These are phyloP conservation scores for Calliphora vicina DNA, from an alignment of 1,140 invertebrate species.

Conservation along the genomic window DNA sequence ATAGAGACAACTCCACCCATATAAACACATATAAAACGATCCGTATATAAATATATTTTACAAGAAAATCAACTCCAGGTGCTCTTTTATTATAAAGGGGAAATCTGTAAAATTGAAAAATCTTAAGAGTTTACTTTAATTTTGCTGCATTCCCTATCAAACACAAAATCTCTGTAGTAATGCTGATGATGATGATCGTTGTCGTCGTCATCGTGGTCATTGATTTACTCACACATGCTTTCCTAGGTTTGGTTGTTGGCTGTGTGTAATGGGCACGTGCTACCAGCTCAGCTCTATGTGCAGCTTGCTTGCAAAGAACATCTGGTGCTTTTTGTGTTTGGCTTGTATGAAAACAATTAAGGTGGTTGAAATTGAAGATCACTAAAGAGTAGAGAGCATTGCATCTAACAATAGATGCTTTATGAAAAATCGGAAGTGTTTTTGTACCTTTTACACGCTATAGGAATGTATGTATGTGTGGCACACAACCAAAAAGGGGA, in stretches of 20 bases:
- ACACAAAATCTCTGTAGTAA: slow-evolving; percentile 16
- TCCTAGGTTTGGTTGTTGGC: background rate
- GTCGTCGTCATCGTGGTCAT: background rate
- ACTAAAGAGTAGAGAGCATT: background rate
- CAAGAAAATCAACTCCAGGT: background rate
- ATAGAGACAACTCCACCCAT: slow-evolving; percentile 31
- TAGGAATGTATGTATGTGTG: background rate
- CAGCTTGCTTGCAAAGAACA: slow-evolving; percentile 20
- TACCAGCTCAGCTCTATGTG: slow-evolving; percentile 15
- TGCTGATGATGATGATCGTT: background rate
- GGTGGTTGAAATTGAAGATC: slow-evolving; percentile 33
- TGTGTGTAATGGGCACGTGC: slow-evolving; percentile 19
- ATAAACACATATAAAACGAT: background rate
- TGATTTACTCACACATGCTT: slow-evolving; percentile 7
- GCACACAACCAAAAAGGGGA: slow-evolving; percentile 30
- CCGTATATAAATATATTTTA: background rate
- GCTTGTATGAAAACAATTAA: slow-evolving; percentile 8
- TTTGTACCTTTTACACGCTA: background rate
- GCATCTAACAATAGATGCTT: background rate
- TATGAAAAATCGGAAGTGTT: slow-evolving; percentile 22
- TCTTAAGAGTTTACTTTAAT: slow-evolving; percentile 6
- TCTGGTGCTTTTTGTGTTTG: slow-evolving; percentile 13
- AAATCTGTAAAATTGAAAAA: background rate
- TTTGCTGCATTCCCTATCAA: background rate
- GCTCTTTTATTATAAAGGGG: background rate